Evolutionary conservation across 2,797 vertebrate species (phyloP).

Genomic region (Clamator glandarius): DNA sequence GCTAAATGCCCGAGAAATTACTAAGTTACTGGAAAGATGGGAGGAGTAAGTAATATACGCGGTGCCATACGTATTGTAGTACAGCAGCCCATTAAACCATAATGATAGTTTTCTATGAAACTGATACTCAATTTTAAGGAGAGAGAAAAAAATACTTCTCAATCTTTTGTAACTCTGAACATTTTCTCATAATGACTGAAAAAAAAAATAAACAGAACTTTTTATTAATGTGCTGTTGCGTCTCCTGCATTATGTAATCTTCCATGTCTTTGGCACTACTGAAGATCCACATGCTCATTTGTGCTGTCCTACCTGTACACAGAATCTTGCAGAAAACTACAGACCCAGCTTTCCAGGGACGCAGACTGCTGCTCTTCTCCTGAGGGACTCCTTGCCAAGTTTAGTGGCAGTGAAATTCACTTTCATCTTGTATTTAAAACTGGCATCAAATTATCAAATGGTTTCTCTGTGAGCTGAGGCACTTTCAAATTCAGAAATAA

Average conservation of each 20-base stretch:
- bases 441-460: background rate
- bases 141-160: background rate
- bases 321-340: background rate
- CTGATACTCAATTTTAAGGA: background rate
- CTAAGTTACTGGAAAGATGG: background rate
- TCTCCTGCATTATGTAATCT: background rate
- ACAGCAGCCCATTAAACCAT: background rate
- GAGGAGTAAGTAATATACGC: background rate
- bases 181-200: fast-evolving
- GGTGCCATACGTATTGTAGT: background rate
- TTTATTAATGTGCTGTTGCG: fast-evolving
- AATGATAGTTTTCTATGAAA: background rate
- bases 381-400: background rate
- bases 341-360: background rate
- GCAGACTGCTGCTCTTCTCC: background rate
- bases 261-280: background rate
- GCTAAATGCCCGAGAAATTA: constrained; percentile 6
- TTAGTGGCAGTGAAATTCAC: background rate
- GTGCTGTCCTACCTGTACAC: background rate
- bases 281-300: background rate
- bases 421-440: background rate
- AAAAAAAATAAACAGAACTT: background rate
- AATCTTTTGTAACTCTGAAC: background rate
- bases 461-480: background rate
- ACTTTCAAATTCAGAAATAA: background rate